These are phyloP conservation scores for Psilopsiagon aurifrons DNA, from an alignment of 2,113 vertebrate species.

Conservation along the genomic window DNA sequence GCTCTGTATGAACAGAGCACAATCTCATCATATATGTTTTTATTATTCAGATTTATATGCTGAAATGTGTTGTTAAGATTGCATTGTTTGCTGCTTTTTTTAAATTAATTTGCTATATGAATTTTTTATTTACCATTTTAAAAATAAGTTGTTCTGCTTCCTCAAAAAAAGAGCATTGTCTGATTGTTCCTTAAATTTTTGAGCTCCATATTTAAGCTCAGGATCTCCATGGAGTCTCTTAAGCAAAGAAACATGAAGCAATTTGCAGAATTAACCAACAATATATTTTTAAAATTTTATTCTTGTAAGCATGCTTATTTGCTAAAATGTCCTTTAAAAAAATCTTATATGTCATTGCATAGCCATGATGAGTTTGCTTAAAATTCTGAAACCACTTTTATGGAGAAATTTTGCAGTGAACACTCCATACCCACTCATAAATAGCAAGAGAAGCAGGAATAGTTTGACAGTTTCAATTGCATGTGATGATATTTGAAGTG, in stretches of 20 bases:
- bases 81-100: background rate
- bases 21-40: background rate
- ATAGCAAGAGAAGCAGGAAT: background rate
- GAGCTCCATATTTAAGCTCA: background rate
- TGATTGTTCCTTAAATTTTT: background rate
- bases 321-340: background rate
- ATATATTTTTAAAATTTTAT: background rate
- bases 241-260: background rate
- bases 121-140: background rate
- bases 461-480: background rate
- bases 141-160: background rate
- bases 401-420: background rate
- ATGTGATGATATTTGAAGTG: background rate
- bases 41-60: conserved; percentile 4
- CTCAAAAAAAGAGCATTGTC: background rate
- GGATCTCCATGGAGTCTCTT: background rate
- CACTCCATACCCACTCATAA: background rate
- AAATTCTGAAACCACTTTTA: background rate
- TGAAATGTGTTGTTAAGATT: background rate
- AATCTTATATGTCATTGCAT: background rate
- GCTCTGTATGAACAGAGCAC: background rate
- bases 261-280: background rate
- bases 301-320: background rate
- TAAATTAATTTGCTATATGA: background rate
- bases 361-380: background rate